A percentile compares a stretch with the other conserved stretches of the same genome.
Conservation (phyloP, 92 coral and sea anemone genomes). For the Scolanthus callimorphus region DNA sequence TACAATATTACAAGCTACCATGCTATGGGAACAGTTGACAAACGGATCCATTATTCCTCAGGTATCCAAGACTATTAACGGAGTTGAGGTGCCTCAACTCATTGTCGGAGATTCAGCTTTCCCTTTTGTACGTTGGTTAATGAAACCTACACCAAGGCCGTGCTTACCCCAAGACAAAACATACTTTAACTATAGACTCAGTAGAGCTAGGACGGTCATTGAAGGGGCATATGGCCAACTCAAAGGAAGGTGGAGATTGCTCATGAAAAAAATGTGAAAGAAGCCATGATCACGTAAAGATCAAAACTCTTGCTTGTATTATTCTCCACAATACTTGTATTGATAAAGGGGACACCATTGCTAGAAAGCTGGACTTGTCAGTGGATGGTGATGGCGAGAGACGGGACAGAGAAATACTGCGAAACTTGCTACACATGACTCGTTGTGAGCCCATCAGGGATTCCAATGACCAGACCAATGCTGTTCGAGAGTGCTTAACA, state of each 20-base stretch:
- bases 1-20: conserved; percentile 29
- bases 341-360: neutral
- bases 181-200: conserved; percentile 27
- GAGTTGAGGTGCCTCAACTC: conserved; percentile 20
- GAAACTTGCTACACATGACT: neutral
- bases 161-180: conserved; percentile 14
- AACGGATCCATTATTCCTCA: conserved; percentile 19
- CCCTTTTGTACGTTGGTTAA: conserved; percentile 29
- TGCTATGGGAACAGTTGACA: conserved; percentile 20
- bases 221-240: conserved; percentile 37
- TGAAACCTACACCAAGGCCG: conserved; percentile 37
- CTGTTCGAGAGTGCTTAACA: neutral
- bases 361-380: neutral
- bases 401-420: neutral
- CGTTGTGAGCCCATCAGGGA: neutral
- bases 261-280: neutral
- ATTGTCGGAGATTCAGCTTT: conserved; percentile 39
- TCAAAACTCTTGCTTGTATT: neutral
- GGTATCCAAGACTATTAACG: conserved; percentile 23
- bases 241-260: conserved; percentile 25
- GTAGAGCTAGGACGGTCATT: conserved; percentile 36
- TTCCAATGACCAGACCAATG: neutral
- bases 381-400: neutral
- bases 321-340: neutral
- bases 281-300: neutral